Evolutionary conservation across 2,888 invertebrate genomes (phyloP).

Genomic region (Lithosia quadra): DNA sequence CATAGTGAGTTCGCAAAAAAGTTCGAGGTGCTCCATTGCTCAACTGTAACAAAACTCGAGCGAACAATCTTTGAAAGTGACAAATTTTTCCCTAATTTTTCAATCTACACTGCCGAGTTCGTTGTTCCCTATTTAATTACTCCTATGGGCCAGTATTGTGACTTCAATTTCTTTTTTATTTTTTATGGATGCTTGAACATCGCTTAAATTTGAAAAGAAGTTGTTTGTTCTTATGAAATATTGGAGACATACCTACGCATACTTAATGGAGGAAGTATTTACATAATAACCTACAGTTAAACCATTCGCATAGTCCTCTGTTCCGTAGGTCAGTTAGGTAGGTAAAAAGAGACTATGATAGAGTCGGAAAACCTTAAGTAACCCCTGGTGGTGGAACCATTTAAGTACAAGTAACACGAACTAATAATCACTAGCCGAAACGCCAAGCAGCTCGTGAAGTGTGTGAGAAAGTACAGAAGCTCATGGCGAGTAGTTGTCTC

Average conservation of each 20-base stretch:
- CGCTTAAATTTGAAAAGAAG: not conserved
- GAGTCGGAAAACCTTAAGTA: no score
- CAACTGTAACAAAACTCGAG: slow-evolving; percentile 45
- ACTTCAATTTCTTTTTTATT: not conserved
- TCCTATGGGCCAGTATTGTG: slow-evolving; percentile 36
- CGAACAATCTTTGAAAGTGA: slow-evolving; percentile 48
- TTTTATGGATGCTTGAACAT: not conserved
- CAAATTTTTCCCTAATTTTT: slow-evolving; percentile 52
- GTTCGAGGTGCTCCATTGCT: slow-evolving; percentile 30
- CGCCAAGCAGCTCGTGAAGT: no score
- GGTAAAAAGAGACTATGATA: no score
- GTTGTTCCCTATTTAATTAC: slow-evolving; percentile 47
- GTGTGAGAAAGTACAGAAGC: no score
- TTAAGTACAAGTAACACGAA: no score
- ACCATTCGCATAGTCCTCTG: no score
- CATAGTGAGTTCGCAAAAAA: slow-evolving; percentile 46
- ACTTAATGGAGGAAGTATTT: not conserved
- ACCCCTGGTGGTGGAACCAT: no score
- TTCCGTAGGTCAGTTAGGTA: no score
- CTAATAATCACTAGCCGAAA: no score
- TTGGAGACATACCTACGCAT: no score
- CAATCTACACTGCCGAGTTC: slow-evolving; percentile 36
- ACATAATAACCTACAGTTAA: not conserved
- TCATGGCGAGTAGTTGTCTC: no score
- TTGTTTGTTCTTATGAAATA: not conserved